These are phyloP conservation scores for Glomeris marginata DNA, from an alignment of 2,888 invertebrate genomes.

Conservation along the genomic window DNA sequence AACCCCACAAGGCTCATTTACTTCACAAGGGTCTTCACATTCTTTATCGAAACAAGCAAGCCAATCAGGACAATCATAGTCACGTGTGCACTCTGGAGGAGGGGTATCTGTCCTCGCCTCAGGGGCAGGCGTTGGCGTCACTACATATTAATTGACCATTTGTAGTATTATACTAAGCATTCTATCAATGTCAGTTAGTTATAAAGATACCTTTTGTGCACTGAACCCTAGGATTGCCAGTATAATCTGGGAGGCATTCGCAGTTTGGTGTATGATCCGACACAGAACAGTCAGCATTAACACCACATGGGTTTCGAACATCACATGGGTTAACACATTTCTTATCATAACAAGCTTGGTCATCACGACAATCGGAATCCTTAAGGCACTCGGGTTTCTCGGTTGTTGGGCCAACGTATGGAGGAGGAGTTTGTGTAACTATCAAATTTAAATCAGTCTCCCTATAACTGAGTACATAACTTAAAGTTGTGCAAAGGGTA, in stretches of 20 bases:
- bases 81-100: conserved; percentile 53
- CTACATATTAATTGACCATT: neutral
- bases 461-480: too few relatives aligned
- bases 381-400: conserved; percentile 48
- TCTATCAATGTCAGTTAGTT: too few relatives aligned
- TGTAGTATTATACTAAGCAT: conserved; percentile 26
- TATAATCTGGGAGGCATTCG: conserved; percentile 74
- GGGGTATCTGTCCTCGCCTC: conserved; percentile 15
- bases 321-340: conserved; percentile 26
- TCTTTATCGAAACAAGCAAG: conserved; percentile 62
- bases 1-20: conserved; percentile 68
- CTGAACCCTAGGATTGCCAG: conserved; percentile 49
- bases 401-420: neutral
- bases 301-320: conserved; percentile 49
- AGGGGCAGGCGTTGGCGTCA: conserved; percentile 5
- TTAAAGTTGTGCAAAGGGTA: neutral
- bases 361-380: conserved; percentile 60
- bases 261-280: conserved; percentile 60
- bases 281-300: conserved; percentile 63
- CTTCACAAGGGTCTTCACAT: conserved; percentile 63
- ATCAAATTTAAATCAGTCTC: neutral
- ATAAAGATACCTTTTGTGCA: conserved; percentile 8
- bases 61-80: conserved; percentile 63
- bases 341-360: conserved; percentile 58
- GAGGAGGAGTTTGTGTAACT: neutral